Conservation (phyloP, 2,888 invertebrate genomes). For the Scelioninae gen. 1 region DNA sequence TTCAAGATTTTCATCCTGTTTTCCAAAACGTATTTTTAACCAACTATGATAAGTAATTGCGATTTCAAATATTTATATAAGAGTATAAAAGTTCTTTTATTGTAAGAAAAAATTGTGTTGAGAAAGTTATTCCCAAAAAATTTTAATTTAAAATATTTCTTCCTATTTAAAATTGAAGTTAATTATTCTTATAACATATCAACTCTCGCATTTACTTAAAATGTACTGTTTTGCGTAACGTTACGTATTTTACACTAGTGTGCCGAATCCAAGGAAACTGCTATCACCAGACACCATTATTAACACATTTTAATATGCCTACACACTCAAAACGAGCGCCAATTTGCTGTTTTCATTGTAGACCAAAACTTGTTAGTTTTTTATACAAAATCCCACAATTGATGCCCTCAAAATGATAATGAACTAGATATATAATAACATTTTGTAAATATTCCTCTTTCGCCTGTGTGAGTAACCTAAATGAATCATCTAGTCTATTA, state of each 20-base stretch:
- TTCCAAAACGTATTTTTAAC: too few species aligned
- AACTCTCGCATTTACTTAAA: slow-evolving; percentile 19
- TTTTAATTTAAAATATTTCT: background rate
- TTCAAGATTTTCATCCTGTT: too few species aligned
- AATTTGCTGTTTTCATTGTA: slow-evolving; percentile 6
- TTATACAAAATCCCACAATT: background rate
- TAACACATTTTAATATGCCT: slow-evolving; percentile 32
- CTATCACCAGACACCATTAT: slow-evolving; percentile 72
- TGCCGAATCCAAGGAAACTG: slow-evolving; percentile 46
- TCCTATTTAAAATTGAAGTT: background rate
- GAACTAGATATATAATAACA: slow-evolving; percentile 32
- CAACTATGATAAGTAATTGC: too few species aligned
- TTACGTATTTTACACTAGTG: slow-evolving; percentile 33
- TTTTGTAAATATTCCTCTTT: slow-evolving; percentile 12
- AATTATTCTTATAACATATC: background rate
- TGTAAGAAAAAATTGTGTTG: too few species aligned
- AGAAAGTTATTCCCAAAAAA: too few species aligned
- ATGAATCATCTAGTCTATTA: slow-evolving; percentile 36
- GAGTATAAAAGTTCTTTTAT: too few species aligned
- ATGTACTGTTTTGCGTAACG: slow-evolving; percentile 40
- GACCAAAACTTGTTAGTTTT: slow-evolving; percentile 5
- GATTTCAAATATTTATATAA: too few species aligned
- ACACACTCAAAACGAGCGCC: slow-evolving; percentile 19
- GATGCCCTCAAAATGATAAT: slow-evolving; percentile 45
- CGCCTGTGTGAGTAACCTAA: slow-evolving; percentile 29